Conservation (phyloP, 2,888 invertebrate genomes). For the Selenia dentaria region DNA sequence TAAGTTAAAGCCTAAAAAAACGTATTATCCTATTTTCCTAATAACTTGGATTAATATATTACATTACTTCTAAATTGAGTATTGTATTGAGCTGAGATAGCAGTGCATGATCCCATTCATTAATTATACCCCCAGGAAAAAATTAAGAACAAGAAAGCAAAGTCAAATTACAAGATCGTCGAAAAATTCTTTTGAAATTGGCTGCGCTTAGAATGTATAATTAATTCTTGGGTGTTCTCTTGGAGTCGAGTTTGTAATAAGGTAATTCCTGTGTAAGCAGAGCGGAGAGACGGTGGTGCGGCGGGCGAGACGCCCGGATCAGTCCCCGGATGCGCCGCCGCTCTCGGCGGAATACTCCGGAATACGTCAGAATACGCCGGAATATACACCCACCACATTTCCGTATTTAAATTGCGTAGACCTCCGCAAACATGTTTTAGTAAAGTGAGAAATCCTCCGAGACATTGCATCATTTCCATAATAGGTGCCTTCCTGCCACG, state of each 20-base stretch:
- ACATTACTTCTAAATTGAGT: too few relatives aligned
- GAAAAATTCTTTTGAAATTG: conserved; percentile 21
- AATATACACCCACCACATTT: conserved; percentile 52
- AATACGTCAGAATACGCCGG: conserved; percentile 50
- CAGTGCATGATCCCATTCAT: too few relatives aligned
- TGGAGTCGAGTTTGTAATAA: conserved; percentile 45
- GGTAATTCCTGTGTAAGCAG: conserved; percentile 47
- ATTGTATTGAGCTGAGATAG: too few relatives aligned
- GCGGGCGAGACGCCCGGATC: conserved; percentile 34
- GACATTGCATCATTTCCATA: conserved; percentile 26
- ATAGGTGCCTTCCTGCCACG: conserved; percentile 18
- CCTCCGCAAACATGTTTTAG: conserved; percentile 46
- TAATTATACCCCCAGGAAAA: conserved; percentile 3
- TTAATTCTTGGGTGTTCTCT: conserved; percentile 38
- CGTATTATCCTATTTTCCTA: too few relatives aligned
- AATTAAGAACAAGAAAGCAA: conserved; percentile 15
- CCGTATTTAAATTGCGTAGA: conserved; percentile 66
- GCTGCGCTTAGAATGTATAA: conserved; percentile 22
- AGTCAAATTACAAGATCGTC: conserved; percentile 18
- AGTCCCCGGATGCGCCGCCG: conserved; percentile 42
- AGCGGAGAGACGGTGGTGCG: conserved; percentile 32
- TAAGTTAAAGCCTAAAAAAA: too few relatives aligned
- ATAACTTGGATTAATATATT: too few relatives aligned
- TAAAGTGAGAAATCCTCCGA: conserved; percentile 38
- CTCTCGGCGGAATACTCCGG: conserved; percentile 47